Base-by-base conservation (phyloP, 2,888 invertebrate species). In the Cryptops parisi region DNA sequence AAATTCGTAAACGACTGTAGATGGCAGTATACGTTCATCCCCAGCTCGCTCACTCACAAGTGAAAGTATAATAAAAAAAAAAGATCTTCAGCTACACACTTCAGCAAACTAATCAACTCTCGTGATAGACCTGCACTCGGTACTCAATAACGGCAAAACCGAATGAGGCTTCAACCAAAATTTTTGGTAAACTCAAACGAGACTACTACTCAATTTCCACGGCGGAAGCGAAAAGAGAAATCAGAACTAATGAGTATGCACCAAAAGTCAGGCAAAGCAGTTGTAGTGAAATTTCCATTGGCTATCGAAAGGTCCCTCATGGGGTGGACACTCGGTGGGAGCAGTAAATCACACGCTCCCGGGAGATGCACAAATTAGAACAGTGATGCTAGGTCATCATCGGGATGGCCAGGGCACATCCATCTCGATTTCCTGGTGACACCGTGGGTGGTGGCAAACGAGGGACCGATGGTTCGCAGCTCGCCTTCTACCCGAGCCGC, bases 371-470 rank as follows among this genome's bases (percentile, higher is more conserved):
- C 52, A 52, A 52, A 52, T 52, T 52, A 52, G 50, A 40, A 24
- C n/a, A n/a, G 26, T 24, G 50, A 43, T 27, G 52, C 44, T 23
- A 45, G 52, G 52, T 52, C 52, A 52, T 52, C 52, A 52, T 52
- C 44, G 33, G 52, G 25, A 24, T 22, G 52, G 27, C 52, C 52
- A 40, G 52, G 45, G 44, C 33, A 38, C 45, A 52, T 52, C 45
- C 27, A 52, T 52, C 52, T 52, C 52, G 52, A 52, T 52, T 52
- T 41, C 19, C 26, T 19, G 44, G 26, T 45, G 52, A 52, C 52
- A 52, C 26, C 38, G 40, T 23, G 24, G 9, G 9, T 24, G 21
- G 24, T 17, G 47, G 52, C 27, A 45, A 21, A n/a, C n/a, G n/a
- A n/a, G n/a, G n/a, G n/a, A n/a, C n/a, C 50, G 50, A 50, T 38